These are phyloP conservation scores for Melanotaenia boesemani DNA, from an alignment of 2,797 vertebrate genomes.

Conservation along the genomic window DNA sequence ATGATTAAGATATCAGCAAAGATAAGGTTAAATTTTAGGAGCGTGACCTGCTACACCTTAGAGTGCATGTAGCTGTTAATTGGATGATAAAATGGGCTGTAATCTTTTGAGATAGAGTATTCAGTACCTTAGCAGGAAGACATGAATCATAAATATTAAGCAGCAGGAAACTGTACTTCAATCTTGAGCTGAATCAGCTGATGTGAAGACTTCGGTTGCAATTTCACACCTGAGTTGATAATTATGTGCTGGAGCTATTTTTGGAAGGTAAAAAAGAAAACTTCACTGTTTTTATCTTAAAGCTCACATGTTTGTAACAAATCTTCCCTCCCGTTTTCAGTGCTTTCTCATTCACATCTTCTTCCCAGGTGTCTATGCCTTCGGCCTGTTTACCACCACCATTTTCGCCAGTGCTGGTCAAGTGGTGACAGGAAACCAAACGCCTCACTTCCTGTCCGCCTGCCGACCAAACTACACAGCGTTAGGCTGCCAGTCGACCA, in stretches of 20 bases:
- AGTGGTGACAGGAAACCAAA: conserved; percentile 92
- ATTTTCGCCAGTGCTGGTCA: conserved; percentile 93
- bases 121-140: conserved; percentile 36
- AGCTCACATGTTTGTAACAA: neutral
- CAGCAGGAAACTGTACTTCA: conserved; percentile 39
- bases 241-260: conserved; percentile 63
- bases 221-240: conserved; percentile 67
- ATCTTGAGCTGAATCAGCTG: conserved; percentile 47
- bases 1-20: conserved; percentile 14
- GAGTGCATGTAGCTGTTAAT: conserved; percentile 42
- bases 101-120: conserved; percentile 36
- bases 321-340: neutral
- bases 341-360: neutral
- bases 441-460: conserved; percentile 92
- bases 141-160: conserved; percentile 63
- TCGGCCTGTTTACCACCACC: conserved; percentile 91
- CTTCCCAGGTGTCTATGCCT: conserved; percentile 88
- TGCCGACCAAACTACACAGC: conserved; percentile 93
- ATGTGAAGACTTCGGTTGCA: conserved; percentile 38
- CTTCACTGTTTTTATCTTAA: conserved; percentile 7
- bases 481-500: conserved; percentile 87
- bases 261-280: conserved; percentile 13
- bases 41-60: conserved; percentile 15
- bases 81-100: conserved; percentile 43
- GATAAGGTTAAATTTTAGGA: conserved; percentile 19